Conservation (phyloP, 1,140 invertebrate species). For the Argopecten irradians region DNA sequence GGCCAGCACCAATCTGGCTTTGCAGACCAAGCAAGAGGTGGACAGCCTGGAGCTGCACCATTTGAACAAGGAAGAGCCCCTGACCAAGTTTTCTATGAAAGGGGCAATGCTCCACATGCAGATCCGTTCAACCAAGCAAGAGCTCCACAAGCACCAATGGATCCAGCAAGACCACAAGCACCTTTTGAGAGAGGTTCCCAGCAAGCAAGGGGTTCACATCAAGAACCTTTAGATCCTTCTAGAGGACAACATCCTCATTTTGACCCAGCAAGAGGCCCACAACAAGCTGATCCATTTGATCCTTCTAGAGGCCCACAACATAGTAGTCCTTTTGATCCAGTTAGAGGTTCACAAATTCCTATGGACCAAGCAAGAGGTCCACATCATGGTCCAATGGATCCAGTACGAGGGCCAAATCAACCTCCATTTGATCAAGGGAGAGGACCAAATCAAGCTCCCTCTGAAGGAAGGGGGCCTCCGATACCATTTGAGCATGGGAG, state of each 20-base stretch:
- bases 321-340: background rate
- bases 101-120: background rate
- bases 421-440: too few species aligned
- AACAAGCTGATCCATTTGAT: constrained; percentile 29
- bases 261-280: constrained; percentile 29
- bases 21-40: background rate
- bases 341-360: background rate
- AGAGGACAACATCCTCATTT: background rate
- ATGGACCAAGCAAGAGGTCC: too few species aligned
- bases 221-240: background rate
- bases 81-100: background rate
- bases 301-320: background rate
- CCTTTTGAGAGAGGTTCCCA: background rate
- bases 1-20: background rate
- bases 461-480: background rate
- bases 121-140: background rate
- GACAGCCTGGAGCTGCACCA: background rate
- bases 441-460: too few species aligned
- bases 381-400: too few species aligned
- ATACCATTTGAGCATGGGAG: background rate
- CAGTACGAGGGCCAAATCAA: too few species aligned
- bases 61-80: background rate
- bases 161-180: background rate
- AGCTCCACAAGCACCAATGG: background rate
- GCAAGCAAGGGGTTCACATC: background rate